Base-by-base conservation (phyloP, 2,113 vertebrate genomes). In the Carassius gibelio region DNA sequence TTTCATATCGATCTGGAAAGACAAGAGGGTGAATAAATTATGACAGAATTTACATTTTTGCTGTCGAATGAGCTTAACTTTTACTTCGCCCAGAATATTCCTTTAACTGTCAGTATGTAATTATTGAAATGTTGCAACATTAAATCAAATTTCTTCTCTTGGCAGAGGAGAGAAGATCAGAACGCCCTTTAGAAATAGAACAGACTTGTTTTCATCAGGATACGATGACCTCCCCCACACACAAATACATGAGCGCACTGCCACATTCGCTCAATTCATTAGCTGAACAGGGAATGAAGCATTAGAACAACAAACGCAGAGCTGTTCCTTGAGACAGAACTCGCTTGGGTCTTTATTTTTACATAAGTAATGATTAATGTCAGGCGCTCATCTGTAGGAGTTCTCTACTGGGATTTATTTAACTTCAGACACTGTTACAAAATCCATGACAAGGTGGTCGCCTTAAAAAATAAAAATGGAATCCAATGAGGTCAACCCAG, bases 331-430 rank as follows among this genome's bases (percentile, higher is more conserved):
- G 45, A 52, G 79, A 48, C 48, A 13, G 30, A 71, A 30, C 17
- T 71, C 80, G 8, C 48, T 36, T 17, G 6, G 80, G 80, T 36
- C 45, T 82, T 82, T 69, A 55, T 52, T 81, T 77, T 71, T 82
- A 55, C 64, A 55, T 3, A 4, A 82, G 80, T 36, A 82, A 82
- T 52, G 30, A 82, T 82, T 82, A 52, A 68, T 57, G 26, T 82
- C 62, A 69, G 42, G 8, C 42, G 1, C 17, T 82, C 78, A 34
- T 45, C 61, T 21, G 61, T 48, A 66, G 30, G 69, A 30, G 84
- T 64, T 59, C 11, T 15, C n/a, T 30, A 15, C 59, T 23, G 57
- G 76, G 34, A 42, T 23, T 42, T 79, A 72, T 45, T 19, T 38
- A 38, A 59, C 52, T 59, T 62, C 34, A 42, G 11, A 79, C 57